Evolutionary conservation across 2,797 vertebrate species (phyloP).

Genomic region (Mus spretus): DNA sequence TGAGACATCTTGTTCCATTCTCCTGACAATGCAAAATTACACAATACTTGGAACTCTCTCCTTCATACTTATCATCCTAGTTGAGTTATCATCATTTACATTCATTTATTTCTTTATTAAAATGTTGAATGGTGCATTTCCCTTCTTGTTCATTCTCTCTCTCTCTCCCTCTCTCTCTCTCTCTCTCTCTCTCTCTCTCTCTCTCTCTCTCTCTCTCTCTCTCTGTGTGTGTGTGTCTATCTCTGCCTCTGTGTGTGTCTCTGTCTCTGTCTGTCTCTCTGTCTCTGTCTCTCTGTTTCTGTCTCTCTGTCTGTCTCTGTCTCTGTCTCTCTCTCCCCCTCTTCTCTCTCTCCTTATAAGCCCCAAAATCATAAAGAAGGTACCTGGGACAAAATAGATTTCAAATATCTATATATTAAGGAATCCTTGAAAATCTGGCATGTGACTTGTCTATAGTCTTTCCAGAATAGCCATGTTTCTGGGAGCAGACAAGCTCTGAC

Average conservation of each 20-base stretch:
- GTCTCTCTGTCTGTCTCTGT: neutral
- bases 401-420: neutral
- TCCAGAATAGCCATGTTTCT: neutral
- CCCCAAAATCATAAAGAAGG: neutral
- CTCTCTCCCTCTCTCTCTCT: neutral
- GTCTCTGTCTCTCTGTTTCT: neutral
- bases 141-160: neutral
- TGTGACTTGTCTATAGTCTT: neutral
- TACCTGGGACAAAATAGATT: neutral
- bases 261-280: neutral
- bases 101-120: neutral
- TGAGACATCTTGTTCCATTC: neutral
- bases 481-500: neutral
- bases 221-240: too few relatives aligned
- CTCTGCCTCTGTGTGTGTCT: too few relatives aligned
- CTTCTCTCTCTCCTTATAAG: neutral
- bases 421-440: neutral
- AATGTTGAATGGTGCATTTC: neutral
- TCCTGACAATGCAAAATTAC: neutral
- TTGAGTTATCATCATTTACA: neutral
- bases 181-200: neutral
- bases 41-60: neutral
- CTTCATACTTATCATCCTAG: neutral
- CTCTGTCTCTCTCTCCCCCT: neutral
- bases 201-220: neutral